phyloP scores from a whole-genome alignment of 1,140 invertebrate genomes.

The Papilio polyxenes region DNA sequence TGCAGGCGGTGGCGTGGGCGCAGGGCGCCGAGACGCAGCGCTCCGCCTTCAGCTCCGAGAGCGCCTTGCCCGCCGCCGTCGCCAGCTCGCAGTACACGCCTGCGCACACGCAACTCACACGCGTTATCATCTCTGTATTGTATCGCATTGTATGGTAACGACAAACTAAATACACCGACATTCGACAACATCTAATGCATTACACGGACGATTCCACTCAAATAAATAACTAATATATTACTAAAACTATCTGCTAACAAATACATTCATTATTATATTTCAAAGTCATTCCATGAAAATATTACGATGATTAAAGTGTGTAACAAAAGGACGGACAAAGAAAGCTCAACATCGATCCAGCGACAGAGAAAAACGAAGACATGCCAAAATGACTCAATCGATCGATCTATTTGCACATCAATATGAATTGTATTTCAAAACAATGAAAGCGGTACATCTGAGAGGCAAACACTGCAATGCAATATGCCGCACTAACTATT shows the following conservation, averaged over 20 bases:
- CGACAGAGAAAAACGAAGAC: not conserved
- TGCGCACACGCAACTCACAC: conserved; percentile 63
- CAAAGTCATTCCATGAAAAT: not conserved
- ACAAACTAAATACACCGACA: not conserved
- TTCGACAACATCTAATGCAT: not conserved
- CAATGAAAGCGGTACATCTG: not conserved
- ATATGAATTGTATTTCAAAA: not conserved
- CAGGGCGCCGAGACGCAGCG: conserved; percentile 82
- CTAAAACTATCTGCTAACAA: not conserved
- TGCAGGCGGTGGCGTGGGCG: conserved; percentile 81
- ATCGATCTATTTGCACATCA: not conserved
- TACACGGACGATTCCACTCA: not conserved
- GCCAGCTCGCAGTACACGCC: conserved; percentile 84
- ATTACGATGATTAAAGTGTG: not conserved
- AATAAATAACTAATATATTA: not conserved
- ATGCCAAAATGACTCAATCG: conserved; percentile 1
- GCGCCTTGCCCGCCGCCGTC: conserved; percentile 62
- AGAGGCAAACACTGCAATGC: conserved; percentile 22
- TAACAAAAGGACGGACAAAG: conserved; percentile 25
- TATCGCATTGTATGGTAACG: not conserved
- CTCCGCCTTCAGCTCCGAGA: conserved; percentile 74
- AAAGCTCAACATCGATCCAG: conserved; percentile 8
- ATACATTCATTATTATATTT: not conserved
- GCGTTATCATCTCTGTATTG: conserved; percentile 1
- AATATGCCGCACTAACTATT: conserved; percentile 30